These are phyloP conservation scores for Cervus canadensis DNA, from an alignment of 2,113 vertebrate species.

Conservation along the genomic window DNA sequence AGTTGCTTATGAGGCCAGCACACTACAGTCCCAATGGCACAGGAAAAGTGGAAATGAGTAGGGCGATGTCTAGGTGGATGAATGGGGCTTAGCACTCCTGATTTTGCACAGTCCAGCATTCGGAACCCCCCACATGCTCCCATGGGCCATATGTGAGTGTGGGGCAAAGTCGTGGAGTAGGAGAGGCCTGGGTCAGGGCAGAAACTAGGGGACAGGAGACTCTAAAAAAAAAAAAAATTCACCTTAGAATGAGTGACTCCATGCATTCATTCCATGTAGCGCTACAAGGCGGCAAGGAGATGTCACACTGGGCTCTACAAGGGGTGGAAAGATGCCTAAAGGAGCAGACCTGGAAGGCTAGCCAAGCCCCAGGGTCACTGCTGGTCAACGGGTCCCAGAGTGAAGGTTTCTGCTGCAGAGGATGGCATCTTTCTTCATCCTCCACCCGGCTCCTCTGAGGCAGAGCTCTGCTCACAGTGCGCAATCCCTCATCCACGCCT, in stretches of 20 bases:
- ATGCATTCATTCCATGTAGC: not conserved
- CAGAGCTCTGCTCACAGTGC: not conserved
- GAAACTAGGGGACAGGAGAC: not conserved
- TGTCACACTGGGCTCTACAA: not conserved
- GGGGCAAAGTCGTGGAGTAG: not conserved
- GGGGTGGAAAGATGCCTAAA: not conserved
- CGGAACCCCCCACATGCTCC: not conserved
- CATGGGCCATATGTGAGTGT: rapidly evolving
- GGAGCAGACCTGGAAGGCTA: not conserved
- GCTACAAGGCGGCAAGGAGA: not conserved
- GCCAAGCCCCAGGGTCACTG: not conserved
- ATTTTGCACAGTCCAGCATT: not conserved
- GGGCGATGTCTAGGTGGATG: not conserved
- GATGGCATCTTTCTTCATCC: not conserved
- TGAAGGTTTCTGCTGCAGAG: not conserved
- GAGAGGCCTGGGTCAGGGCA: not conserved
- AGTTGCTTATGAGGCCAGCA: not conserved
- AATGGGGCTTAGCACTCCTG: not conserved
- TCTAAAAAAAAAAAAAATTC: not conserved
- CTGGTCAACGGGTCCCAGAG: not conserved
- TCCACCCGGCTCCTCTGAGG: not conserved
- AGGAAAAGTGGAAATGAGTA: not conserved
- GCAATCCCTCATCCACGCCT: not conserved
- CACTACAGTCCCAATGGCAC: not conserved
- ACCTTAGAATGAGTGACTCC: not conserved